These are phyloP conservation scores for Pyrocephalus nanus DNA, from an alignment of 2,797 vertebrate genomes.

Conservation along the genomic window DNA sequence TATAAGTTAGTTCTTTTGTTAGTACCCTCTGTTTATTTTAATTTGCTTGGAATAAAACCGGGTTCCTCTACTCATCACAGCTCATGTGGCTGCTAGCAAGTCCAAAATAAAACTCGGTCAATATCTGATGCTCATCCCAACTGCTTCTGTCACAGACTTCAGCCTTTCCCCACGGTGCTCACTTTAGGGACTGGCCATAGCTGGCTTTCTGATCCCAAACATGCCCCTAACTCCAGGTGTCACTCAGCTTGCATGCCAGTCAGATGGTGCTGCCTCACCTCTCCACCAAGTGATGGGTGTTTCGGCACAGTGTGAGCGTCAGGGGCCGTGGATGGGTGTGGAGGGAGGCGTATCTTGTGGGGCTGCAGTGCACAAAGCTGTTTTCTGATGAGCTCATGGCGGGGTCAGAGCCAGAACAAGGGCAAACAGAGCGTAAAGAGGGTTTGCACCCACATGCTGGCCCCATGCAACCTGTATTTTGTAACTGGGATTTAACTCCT, in stretches of 20 bases:
- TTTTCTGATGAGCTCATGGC: constrained; percentile 25
- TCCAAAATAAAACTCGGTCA: neutral
- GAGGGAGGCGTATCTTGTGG: fast-evolving
- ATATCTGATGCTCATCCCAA: neutral
- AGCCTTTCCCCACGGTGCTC: neutral
- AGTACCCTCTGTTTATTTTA: no score
- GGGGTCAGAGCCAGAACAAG: neutral
- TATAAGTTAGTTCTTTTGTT: no score
- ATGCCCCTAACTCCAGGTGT: fast-evolving
- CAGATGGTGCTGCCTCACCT: neutral
- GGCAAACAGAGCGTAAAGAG: neutral
- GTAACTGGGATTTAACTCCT: constrained; percentile 1
- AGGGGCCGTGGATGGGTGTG: neutral
- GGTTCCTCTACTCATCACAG: no score
- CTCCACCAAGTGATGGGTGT: fast-evolving
- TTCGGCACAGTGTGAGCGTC: neutral
- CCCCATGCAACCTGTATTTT: neutral
- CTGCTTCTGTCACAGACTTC: neutral
- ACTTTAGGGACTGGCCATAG: neutral
- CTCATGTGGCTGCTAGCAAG: neutral
- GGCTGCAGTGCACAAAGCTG: neutral
- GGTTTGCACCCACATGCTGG: neutral
- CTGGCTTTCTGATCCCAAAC: neutral
- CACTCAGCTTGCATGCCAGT: fast-evolving
- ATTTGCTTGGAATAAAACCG: no score